Percentiles rank a stretch among this genome's conserved stretches.
Evolutionary conservation across 1,140 invertebrate genomes (phyloP).

Genomic region (Danaus plexippus): DNA sequence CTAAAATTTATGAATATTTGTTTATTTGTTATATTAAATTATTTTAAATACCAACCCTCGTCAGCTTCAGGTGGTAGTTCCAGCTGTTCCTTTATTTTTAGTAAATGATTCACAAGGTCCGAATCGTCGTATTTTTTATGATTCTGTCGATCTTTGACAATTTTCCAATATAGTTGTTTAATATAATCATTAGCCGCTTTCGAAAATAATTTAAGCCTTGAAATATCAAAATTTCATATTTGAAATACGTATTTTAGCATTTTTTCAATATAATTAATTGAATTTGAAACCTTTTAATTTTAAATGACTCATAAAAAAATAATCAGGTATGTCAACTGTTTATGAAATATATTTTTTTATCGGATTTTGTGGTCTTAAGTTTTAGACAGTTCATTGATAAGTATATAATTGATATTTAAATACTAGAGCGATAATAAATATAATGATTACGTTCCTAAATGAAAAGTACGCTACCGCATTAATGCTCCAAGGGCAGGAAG

Average conservation of each 20-base stretch:
- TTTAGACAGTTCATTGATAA: no score
- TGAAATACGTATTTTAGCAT: no score
- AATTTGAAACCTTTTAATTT: no score
- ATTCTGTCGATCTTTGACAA: conserved; percentile 64
- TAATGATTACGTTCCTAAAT: no score
- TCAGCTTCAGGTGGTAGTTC: conserved; percentile 56
- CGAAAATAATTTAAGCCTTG: conserved; percentile 67
- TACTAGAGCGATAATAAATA: no score
- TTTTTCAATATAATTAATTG: no score
- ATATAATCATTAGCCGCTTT: conserved; percentile 66
- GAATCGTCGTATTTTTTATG: conserved; percentile 52
- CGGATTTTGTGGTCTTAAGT: neutral
- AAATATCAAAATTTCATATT: conserved; percentile 20
- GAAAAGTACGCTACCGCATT: conserved; percentile 24
- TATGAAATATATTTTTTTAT: neutral
- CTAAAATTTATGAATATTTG: no score
- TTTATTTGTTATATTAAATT: neutral
- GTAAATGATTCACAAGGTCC: conserved; percentile 73
- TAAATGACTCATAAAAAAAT: neutral
- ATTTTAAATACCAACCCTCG: conserved; percentile 27
- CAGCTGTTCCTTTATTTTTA: conserved; percentile 71
- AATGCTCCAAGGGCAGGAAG: conserved; percentile 41
- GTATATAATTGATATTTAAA: no score
- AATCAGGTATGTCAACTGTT: neutral
- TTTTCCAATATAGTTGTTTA: conserved; percentile 67